Percentiles rank a stretch among this genome's conserved stretches.
Conservation (phyloP, 2,888 invertebrate species). For the Deladenus siricidicola region DNA sequence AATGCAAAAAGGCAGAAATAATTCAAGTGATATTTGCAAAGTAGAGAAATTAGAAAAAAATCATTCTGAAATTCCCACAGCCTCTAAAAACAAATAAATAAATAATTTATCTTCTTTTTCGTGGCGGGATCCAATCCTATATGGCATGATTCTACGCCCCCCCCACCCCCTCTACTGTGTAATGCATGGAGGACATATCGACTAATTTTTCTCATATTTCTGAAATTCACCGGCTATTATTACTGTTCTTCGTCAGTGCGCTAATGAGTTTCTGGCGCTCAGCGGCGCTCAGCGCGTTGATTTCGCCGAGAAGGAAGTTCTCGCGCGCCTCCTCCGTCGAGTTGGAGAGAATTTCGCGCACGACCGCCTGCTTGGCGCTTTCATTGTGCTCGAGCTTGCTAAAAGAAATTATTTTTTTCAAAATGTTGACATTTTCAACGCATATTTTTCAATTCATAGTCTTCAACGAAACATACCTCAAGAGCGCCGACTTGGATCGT, state of each 20-base stretch:
- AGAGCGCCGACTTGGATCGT: constrained; percentile 7
- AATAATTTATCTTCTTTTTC: too few relatives aligned
- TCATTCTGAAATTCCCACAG: too few relatives aligned
- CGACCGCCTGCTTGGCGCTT: not conserved
- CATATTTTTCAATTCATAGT: not conserved
- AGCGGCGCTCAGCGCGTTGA: constrained; percentile 7
- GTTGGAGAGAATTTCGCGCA: constrained; percentile 10
- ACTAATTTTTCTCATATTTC: too few relatives aligned
- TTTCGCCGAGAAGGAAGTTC: constrained; percentile 2
- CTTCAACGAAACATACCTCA: not conserved
- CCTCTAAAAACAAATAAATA: too few relatives aligned
- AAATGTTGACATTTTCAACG: not conserved
- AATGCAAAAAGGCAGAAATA: too few relatives aligned
- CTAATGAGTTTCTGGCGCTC: constrained; percentile 8
- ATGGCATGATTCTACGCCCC: too few relatives aligned
- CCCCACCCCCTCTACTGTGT: too few relatives aligned
- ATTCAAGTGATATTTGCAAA: too few relatives aligned
- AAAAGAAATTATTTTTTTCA: not conserved
- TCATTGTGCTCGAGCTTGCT: constrained; percentile 7
- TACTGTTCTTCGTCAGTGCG: not conserved
- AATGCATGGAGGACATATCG: too few relatives aligned
- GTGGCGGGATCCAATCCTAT: too few relatives aligned
- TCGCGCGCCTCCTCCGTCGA: constrained; percentile 1
- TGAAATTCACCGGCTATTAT: not conserved
- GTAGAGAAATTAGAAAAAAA: too few relatives aligned